Base-by-base conservation (phyloP, 1,140 invertebrate genomes). In the Lysiphlebus fabarum region DNA sequence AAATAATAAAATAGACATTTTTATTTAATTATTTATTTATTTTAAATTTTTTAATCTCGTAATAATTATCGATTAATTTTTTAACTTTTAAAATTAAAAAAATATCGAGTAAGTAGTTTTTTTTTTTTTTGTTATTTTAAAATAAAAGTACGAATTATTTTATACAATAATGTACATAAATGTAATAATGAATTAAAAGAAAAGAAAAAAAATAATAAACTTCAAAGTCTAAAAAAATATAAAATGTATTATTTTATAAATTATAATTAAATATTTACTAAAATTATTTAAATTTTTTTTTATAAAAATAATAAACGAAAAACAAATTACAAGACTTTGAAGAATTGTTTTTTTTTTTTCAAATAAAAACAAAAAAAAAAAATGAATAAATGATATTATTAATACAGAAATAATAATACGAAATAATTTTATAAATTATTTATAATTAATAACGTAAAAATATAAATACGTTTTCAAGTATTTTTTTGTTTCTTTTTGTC, bases 371-470 rank as follows among this genome's bases (percentile, higher is more conserved):
- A n/a, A n/a, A n/a, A n/a, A n/a, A n/a, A n/a, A n/a, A n/a, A n/a
- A n/a, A n/a, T n/a, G n/a, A n/a, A n/a, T n/a, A 38, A 38, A 57
- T 11, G 36, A 17, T 12, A n/a, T n/a, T n/a, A n/a, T n/a, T n/a
- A n/a, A 56, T 45, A 36, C 33, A 45, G 7, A 4, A 26, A 26
- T 26, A 26, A 26, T 26, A 26, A 26, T 26, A 26, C 17, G 17
- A 26, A 26, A 26, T 1, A 26, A 5, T 5, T 7, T 43, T 17
- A 17, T 33, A 42, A 7, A 42, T 6, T 7, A 26, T 54, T 59
- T 67, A 67, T n/a, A 67, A 70, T 69, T 69, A 69, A 72, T 69
- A 72, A 71, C 70, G 67, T 71, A 67, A 72, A 70, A 54, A 58
- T 72, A 68, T 71, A 68, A 56, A 57, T 62, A 14, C 12, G 55